These are phyloP conservation scores for Morone saxatilis DNA, from an alignment of 2,113 vertebrate species.

Conservation along the genomic window DNA sequence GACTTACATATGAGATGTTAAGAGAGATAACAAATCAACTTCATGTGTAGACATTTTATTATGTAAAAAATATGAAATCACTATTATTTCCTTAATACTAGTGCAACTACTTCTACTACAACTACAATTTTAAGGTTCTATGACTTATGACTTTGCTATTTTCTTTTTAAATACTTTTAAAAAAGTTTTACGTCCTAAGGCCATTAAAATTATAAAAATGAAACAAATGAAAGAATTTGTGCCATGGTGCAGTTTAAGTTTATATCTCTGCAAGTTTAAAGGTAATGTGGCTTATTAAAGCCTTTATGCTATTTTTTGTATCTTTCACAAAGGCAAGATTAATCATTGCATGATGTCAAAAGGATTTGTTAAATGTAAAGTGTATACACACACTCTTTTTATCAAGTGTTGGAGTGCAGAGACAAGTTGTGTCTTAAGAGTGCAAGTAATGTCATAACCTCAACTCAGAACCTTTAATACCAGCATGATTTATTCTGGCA, in stretches of 20 bases:
- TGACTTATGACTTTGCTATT: neutral
- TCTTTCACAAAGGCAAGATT: neutral
- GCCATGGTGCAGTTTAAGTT: too few species aligned
- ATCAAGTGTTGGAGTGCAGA: neutral
- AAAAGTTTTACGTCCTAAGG: neutral
- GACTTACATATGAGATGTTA: constrained; percentile 44
- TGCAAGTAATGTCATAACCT: neutral
- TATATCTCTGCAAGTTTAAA: neutral
- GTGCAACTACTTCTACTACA: neutral
- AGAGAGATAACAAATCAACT: neutral
- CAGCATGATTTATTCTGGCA: neutral
- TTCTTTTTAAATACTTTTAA: neutral
- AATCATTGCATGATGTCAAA: neutral
- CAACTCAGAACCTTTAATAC: neutral
- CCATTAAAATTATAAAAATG: neutral
- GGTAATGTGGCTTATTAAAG: neutral
- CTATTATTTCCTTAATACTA: neutral
- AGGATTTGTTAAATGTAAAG: neutral
- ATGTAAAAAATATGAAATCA: neutral
- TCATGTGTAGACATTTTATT: neutral
- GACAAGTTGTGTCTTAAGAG: neutral
- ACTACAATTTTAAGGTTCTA: neutral
- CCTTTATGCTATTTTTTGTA: neutral
- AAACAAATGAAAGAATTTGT: neutral
- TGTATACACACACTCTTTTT: neutral